Evolutionary conservation across 2,113 vertebrate genomes (phyloP).

Genomic region (Macquaria ambigua): DNA sequence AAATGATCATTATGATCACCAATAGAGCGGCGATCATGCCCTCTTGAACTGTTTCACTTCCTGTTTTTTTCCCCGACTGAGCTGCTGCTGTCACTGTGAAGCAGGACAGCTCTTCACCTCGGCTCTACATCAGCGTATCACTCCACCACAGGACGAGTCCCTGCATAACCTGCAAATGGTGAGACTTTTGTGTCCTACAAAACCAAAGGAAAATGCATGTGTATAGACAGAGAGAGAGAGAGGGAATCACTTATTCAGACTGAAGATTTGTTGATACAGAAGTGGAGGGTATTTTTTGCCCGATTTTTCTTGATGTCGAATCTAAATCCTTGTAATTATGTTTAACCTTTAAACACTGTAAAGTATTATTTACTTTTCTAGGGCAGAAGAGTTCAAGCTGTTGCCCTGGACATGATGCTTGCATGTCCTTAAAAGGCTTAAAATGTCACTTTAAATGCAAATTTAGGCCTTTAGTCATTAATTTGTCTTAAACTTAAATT

Average conservation of each 20-base stretch:
- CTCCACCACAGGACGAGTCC: not conserved
- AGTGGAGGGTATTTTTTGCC: not conserved
- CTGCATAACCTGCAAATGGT: constrained; percentile 56
- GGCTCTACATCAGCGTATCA: not conserved
- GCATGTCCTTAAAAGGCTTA: not conserved
- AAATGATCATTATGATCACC: not conserved
- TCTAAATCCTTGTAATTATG: not conserved
- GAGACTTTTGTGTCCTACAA: constrained; percentile 28
- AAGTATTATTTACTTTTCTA: not conserved
- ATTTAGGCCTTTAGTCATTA: not conserved
- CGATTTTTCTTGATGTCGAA: not conserved
- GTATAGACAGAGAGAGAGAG: not conserved
- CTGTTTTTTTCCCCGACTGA: constrained; percentile 39
- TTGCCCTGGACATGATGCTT: not conserved
- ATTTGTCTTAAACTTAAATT: not conserved
- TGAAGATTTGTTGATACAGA: not conserved
- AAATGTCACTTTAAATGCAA: not conserved
- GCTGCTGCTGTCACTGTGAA: not conserved
- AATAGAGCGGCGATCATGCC: not conserved
- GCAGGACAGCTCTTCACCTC: constrained; percentile 29
- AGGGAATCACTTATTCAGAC: not conserved
- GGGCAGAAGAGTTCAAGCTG: not conserved
- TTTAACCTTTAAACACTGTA: not conserved
- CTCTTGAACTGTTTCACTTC: constrained; percentile 54
- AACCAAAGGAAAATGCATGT: not conserved